phyloP scores from a whole-genome alignment of 2,888 invertebrate species.

The Lamellibrachia columna region DNA sequence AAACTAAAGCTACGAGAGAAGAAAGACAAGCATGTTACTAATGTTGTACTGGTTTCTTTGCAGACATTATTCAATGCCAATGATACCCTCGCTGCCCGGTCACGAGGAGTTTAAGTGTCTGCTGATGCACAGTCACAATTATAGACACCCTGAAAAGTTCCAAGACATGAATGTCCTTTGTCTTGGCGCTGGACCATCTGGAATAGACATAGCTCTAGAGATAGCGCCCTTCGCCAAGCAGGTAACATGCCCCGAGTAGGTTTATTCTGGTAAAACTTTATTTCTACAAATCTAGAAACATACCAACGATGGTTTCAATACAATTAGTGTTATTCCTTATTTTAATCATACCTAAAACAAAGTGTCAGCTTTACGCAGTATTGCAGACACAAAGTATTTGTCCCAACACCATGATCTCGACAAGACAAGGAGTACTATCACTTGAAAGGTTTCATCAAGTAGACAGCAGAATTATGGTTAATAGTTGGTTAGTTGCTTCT shows the following conservation, averaged over 20 bases:
- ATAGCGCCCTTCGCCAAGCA: constrained; percentile 68
- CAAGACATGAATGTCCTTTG: constrained; percentile 76
- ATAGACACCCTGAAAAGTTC: constrained; percentile 78
- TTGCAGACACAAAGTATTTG: too few species aligned
- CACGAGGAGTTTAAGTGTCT: constrained; percentile 71
- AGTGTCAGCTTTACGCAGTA: too few species aligned
- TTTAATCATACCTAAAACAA: too few species aligned
- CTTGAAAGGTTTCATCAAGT: too few species aligned
- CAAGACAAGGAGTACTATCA: too few species aligned
- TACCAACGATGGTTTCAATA: too few species aligned
- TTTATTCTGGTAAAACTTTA: background rate
- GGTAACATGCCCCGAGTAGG: constrained; percentile 25
- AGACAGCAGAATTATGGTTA: too few species aligned
- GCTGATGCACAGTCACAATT: constrained; percentile 85
- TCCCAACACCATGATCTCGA: too few species aligned
- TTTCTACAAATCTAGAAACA: too few species aligned
- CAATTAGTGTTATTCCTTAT: too few species aligned
- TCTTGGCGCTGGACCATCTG: constrained; percentile 88
- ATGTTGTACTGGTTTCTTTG: constrained; percentile 1
- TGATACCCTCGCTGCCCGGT: constrained; percentile 77
- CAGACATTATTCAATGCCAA: constrained; percentile 82
- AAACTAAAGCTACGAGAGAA: too few species aligned
- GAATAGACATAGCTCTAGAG: constrained; percentile 78
- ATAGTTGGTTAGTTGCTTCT: too few species aligned
- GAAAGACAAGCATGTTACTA: background rate